phyloP scores from a whole-genome alignment of 2,888 invertebrate genomes.

The Ditula angustiorana region DNA sequence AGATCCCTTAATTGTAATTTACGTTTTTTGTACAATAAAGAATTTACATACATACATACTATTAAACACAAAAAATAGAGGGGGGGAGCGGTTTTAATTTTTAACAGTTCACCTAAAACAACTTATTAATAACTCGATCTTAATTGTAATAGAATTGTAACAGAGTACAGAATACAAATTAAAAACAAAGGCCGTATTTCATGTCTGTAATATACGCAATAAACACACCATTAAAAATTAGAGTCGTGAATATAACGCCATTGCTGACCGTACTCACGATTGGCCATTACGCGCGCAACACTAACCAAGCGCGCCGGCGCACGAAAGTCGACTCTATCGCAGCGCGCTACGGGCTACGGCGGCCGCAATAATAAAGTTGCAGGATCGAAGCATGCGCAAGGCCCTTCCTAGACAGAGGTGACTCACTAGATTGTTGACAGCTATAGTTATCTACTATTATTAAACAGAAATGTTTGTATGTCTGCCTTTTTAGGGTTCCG shows the following conservation, averaged over 20 bases:
- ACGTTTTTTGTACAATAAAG: no score
- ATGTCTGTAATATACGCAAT: no score
- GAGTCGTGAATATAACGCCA: background rate
- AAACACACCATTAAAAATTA: background rate
- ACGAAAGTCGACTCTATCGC: slow-evolving; percentile 7
- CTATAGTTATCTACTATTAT: slow-evolving; percentile 9
- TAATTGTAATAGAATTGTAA: no score
- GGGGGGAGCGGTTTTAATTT: no score
- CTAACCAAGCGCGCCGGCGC: background rate
- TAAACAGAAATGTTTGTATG: slow-evolving; percentile 1
- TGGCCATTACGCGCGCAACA: background rate
- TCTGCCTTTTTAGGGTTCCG: background rate
- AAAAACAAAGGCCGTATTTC: no score
- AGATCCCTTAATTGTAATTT: no score
- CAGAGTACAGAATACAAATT: background rate
- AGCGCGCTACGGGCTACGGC: background rate
- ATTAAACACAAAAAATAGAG: no score
- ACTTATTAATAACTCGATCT: no score
- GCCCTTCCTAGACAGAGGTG: slow-evolving; percentile 47
- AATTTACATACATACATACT: no score
- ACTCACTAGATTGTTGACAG: slow-evolving; percentile 44
- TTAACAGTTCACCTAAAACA: no score
- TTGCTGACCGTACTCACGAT: slow-evolving; percentile 15
- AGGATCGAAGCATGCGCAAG: slow-evolving; percentile 41
- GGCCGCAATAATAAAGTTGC: slow-evolving; percentile 1